Conservation (phyloP, 2,797 vertebrate genomes). For the Craterocephalus amniculus region DNA sequence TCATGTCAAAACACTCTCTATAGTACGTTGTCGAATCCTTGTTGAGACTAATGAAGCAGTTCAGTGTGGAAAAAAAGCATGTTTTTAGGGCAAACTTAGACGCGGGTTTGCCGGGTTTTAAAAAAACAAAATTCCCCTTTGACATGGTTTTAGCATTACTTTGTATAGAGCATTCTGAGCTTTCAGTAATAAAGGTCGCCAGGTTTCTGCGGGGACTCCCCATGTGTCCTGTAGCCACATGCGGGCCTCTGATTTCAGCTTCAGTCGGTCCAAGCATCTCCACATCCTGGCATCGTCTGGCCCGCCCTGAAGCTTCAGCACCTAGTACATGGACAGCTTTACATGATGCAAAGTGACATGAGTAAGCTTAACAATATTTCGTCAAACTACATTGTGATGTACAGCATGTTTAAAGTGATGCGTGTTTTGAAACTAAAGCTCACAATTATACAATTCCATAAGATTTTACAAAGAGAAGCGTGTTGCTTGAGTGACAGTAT, state of each 20-base stretch:
- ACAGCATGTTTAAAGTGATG: neutral
- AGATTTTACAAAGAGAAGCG: neutral
- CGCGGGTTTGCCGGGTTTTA: too few relatives aligned
- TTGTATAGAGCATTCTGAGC: constrained; percentile 23
- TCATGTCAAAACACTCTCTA: too few relatives aligned
- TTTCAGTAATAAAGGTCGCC: constrained; percentile 29
- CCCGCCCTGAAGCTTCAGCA: constrained; percentile 23
- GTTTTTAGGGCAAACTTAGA: too few relatives aligned
- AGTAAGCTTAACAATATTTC: neutral
- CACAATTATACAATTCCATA: constrained; percentile 17
- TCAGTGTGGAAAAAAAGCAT: too few relatives aligned
- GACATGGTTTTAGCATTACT: constrained; percentile 15
- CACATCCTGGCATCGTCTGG: constrained; percentile 12
- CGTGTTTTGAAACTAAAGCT: neutral
- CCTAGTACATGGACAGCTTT: neutral
- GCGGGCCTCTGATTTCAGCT: constrained; percentile 9
- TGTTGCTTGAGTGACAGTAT: neutral
- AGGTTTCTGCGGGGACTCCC: constrained; percentile 15
- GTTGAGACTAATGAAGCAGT: too few relatives aligned
- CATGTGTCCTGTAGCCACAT: constrained; percentile 28
- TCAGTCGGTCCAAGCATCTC: constrained; percentile 24
- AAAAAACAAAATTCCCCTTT: too few relatives aligned
- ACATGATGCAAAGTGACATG: neutral
- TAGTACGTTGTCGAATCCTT: too few relatives aligned
- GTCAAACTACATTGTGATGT: neutral